Evolutionary conservation across 1,140 invertebrate species (phyloP), one percentile per base, ranked within the genome.

Genomic region (Nasonia longicornis): DNA sequence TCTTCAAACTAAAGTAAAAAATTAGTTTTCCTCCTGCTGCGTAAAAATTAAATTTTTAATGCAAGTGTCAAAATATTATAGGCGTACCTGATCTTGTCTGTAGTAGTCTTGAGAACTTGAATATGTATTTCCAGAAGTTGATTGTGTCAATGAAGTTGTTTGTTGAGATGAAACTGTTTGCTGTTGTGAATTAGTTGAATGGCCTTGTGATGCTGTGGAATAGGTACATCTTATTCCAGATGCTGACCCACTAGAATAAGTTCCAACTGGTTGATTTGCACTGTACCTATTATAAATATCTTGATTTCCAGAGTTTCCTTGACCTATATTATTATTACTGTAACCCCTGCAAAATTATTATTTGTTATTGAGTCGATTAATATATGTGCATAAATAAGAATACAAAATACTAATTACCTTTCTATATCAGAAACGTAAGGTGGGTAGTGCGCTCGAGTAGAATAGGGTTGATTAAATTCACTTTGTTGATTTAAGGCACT

Each of bases 381-480:
- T 11, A 31, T 8, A 67, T 67, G 1, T 69, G 0, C 16, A 38
- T 38, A 1, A 88, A 77, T 81, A 84, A n/a, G 73, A 71, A 63
- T 78, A 69, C 26, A 71, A 73, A 78, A 69, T 42, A 72, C 14
- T 72, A 45, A 42, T 72, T 16, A 94, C 93, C 93, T 93, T 82
- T 94, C 93, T 48, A 92, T 92, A 85, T 95, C 95, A 45, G 94
- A 92, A 82, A 93, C 94, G 86, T 96, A 96, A 83, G 95, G 93
- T 85, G 92, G 94, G 93, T 93, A 95, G 91, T 91, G 93, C 90
- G 92, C 93, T 91, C 92, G 90, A 85, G 92, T 92, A 87, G 91
- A 89, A 84, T 92, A 92, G 82, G 93, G 90, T 86, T 93, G 92
- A 89, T 92, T 91, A 77, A 90, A 91, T 70, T 90, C 90, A 26